Conservation (phyloP, 1,140 invertebrate species). For the Heliothis virescens region DNA sequence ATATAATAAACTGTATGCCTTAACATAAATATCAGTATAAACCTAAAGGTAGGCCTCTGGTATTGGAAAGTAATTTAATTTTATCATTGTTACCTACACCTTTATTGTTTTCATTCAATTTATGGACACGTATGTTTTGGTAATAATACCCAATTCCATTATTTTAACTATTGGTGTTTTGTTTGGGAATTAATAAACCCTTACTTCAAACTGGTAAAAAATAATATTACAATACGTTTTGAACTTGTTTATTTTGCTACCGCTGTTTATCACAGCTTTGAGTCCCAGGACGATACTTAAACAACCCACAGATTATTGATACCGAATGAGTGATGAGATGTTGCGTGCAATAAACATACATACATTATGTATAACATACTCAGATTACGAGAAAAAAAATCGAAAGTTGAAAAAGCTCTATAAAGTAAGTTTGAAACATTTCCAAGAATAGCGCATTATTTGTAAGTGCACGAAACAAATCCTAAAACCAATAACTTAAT, state of each 20-base stretch:
- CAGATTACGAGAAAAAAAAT: no score
- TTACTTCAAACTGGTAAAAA: no score
- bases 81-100: conserved; percentile 43
- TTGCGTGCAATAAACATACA: no score
- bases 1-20: conserved; percentile 8
- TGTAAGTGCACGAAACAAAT: no score
- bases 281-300: no score
- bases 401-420: no score
- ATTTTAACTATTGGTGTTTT: neutral
- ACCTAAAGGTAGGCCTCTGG: conserved; percentile 3
- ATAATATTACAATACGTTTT: neutral
- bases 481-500: no score
- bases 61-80: conserved; percentile 49
- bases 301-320: no score
- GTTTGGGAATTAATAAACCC: neutral
- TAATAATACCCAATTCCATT: conserved; percentile 8
- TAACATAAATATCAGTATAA: conserved; percentile 33
- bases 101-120: conserved; percentile 45
- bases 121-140: conserved; percentile 25
- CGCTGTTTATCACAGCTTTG: neutral
- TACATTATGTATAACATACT: no score
- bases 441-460: no score
- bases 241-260: neutral
- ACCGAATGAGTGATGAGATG: no score
- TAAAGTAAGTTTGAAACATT: no score